These are phyloP conservation scores for Pachycephus smyrnensis DNA, from an alignment of 2,888 invertebrate genomes.

Conservation along the genomic window DNA sequence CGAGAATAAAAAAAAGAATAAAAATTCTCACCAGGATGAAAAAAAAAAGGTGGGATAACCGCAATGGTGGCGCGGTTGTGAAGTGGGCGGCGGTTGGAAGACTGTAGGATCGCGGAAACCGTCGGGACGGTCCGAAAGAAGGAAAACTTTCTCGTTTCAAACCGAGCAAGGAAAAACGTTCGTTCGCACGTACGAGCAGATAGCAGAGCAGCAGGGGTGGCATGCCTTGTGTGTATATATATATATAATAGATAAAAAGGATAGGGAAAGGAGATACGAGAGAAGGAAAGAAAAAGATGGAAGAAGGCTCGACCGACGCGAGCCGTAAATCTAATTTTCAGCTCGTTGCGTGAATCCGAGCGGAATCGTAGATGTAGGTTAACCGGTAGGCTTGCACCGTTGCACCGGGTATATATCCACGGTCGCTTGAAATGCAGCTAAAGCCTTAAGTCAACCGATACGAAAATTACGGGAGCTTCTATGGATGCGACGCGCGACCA, in stretches of 20 bases:
- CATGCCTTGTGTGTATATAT: no score
- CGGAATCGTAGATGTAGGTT: conserved; percentile 14
- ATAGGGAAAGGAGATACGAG: neutral
- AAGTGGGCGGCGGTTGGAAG: neutral
- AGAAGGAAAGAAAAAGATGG: neutral
- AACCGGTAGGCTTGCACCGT: conserved; percentile 12
- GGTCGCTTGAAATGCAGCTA: neutral
- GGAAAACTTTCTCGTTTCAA: neutral
- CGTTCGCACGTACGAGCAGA: neutral
- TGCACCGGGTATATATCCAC: neutral
- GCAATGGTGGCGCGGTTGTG: neutral
- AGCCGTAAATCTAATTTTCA: conserved; percentile 5
- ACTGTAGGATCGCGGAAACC: neutral
- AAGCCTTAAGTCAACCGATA: neutral
- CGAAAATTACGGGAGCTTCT: neutral
- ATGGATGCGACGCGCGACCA: neutral
- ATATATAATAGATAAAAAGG: neutral
- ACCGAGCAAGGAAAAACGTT: neutral
- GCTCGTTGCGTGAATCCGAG: conserved; percentile 5
- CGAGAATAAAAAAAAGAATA: neutral
- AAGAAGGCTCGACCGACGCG: neutral
- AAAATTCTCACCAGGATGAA: neutral
- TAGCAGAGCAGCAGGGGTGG: neutral
- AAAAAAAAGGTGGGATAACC: neutral
- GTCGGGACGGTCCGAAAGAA: neutral